Percentiles rank a stretch among this genome's conserved stretches.
phyloP scores from a whole-genome alignment of 2,113 vertebrate genomes.

The Halcyon senegalensis region DNA sequence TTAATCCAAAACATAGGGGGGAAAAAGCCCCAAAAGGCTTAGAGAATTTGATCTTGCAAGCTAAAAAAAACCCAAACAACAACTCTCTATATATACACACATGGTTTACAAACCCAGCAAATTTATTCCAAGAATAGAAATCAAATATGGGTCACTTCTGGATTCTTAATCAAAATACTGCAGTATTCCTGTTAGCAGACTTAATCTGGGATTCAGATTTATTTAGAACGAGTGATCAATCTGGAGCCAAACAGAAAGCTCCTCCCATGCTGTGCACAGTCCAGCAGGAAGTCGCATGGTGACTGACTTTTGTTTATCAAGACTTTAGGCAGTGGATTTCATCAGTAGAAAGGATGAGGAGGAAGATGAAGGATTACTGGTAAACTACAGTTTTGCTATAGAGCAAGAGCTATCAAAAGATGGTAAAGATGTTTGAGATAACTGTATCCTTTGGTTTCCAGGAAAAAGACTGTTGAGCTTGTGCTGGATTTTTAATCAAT shows the following conservation, averaged over 20 bases:
- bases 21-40: neutral
- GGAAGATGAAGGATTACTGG: neutral
- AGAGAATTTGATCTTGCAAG: constrained; percentile 48
- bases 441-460: neutral
- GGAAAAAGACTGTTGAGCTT: neutral
- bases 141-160: constrained; percentile 39
- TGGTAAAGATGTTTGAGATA: neutral
- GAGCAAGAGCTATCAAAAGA: neutral
- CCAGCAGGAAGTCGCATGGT: neutral
- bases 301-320: neutral
- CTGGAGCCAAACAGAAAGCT: neutral
- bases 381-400: neutral
- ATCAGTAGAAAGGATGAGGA: neutral
- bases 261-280: neutral
- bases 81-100: constrained; percentile 13
- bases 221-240: constrained; percentile 43
- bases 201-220: constrained; percentile 48
- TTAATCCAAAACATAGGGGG: constrained; percentile 31
- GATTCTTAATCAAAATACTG: constrained; percentile 56
- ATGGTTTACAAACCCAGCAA: constrained; percentile 50
- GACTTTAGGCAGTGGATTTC: neutral
- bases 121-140: constrained; percentile 51
- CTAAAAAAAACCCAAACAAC: neutral
- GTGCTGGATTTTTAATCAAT: neutral
- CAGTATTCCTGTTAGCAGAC: neutral